These are phyloP conservation scores for Tokudaia muenninki DNA, from an alignment of 2,797 vertebrate genomes.

Conservation along the genomic window DNA sequence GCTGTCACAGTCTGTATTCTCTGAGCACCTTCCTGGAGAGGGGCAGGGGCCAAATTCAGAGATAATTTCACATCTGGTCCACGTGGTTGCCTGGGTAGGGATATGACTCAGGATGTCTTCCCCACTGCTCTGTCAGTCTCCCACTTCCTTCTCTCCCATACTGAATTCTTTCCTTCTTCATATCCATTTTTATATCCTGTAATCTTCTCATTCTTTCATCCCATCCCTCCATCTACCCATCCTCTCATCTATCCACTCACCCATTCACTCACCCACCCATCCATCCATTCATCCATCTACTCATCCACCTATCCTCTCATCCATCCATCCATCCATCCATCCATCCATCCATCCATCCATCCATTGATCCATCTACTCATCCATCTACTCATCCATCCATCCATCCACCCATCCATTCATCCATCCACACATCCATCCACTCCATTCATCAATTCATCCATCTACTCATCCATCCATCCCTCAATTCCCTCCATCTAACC, in stretches of 20 bases:
- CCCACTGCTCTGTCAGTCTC: not conserved
- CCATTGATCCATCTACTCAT: too few relatives aligned
- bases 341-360: not conserved
- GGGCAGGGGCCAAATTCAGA: not conserved
- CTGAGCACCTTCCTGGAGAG: not conserved
- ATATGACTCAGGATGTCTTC: not conserved
- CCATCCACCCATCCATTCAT: too few relatives aligned
- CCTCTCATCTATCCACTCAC: not conserved
- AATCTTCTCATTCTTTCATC: not conserved
- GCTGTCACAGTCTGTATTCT: not conserved
- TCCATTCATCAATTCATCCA: too few relatives aligned
- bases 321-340: not conserved
- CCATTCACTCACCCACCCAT: not conserved
- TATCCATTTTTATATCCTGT: not conserved
- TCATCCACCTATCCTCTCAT: fast-evolving
- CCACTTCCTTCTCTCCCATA: not conserved
- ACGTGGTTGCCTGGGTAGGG: not conserved
- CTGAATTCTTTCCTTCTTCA: not conserved
- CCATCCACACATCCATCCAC: too few relatives aligned
- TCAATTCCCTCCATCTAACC: not conserved
- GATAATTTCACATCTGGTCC: not conserved
- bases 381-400: not conserved
- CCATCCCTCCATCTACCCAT: not conserved
- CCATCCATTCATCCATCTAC: not conserved
- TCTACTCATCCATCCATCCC: not conserved